Evolutionary conservation across 1,140 invertebrate genomes (phyloP).

Genomic region (Penaeus japonicus): DNA sequence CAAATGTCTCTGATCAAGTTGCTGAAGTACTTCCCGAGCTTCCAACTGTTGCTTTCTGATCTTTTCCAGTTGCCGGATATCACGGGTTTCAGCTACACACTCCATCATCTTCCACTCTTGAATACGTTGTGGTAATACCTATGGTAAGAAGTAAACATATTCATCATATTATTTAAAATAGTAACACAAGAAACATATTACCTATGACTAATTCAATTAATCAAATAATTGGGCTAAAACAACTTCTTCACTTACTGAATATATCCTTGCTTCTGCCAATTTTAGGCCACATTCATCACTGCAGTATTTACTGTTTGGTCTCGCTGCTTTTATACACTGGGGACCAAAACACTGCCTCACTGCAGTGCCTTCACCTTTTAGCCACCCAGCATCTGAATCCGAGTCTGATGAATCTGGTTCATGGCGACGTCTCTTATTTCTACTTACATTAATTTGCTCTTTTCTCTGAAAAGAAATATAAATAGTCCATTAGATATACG

Average conservation of each 20-base stretch:
- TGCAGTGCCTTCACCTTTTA: background rate
- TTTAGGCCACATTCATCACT: conserved; percentile 91
- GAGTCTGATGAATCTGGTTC: conserved; percentile 32
- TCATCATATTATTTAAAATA: conserved; percentile 3
- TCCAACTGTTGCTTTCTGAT: conserved; percentile 81
- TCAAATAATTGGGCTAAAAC: background rate
- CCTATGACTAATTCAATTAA: background rate
- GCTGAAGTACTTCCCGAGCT: conserved; percentile 72
- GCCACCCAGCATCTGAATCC: conserved; percentile 33
- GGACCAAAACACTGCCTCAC: conserved; percentile 89
- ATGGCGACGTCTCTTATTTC: conserved; percentile 32
- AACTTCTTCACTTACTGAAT: conserved; percentile 70
- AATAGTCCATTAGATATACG: too few relatives aligned
- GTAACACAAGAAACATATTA: too few relatives aligned
- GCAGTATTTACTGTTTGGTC: conserved; percentile 92
- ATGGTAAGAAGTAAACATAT: conserved; percentile 50
- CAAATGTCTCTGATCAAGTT: conserved; percentile 42
- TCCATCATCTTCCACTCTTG: conserved; percentile 94
- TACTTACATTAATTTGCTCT: conserved; percentile 15
- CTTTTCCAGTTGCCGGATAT: conserved; percentile 81
- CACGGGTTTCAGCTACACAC: conserved; percentile 86
- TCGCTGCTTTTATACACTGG: conserved; percentile 79
- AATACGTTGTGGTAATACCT: conserved; percentile 88
- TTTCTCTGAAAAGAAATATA: conserved; percentile 8
- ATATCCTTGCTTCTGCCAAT: conserved; percentile 85